Evolutionary conservation across 2,888 invertebrate species (phyloP).

Genomic region (Gastrophysa polygoni): DNA sequence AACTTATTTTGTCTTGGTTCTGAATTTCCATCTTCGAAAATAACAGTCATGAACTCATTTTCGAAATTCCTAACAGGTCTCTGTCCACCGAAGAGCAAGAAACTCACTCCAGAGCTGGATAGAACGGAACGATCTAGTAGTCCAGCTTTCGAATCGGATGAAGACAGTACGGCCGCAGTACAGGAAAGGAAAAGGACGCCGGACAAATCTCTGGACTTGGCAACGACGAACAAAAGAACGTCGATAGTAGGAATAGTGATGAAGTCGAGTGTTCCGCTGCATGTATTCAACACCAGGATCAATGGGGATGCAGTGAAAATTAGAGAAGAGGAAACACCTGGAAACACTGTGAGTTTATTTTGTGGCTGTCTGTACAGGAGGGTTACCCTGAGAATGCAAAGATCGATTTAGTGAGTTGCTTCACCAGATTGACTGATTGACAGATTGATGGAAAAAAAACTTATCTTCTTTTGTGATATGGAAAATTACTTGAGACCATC

Average conservation of each 20-base stretch:
- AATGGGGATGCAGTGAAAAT: conserved; percentile 58
- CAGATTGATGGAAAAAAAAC: too few relatives aligned
- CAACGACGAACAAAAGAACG: conserved; percentile 65
- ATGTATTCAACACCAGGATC: conserved; percentile 54
- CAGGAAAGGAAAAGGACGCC: conserved; percentile 21
- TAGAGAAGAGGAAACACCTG: conserved; percentile 7
- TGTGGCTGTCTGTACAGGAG: too few relatives aligned
- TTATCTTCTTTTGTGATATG: too few relatives aligned
- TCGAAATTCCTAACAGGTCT: too few relatives aligned
- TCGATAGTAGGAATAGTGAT: conserved; percentile 73
- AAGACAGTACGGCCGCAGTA: conserved; percentile 70
- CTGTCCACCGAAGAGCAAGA: background rate
- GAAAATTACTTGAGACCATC: too few relatives aligned
- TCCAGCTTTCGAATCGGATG: conserved; percentile 93
- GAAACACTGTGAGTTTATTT: conserved; percentile 16
- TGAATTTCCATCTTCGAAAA: too few relatives aligned
- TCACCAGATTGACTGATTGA: too few relatives aligned
- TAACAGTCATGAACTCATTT: too few relatives aligned
- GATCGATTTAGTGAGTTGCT: too few relatives aligned
- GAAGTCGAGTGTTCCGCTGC: conserved; percentile 66
- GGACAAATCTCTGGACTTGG: conserved; percentile 10
- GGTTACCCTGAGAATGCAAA: too few relatives aligned
- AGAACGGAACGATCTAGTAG: conserved; percentile 87
- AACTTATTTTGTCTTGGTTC: too few relatives aligned
- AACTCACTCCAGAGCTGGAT: conserved; percentile 54